Conservation (phyloP, 2,113 vertebrate genomes). For the Naja naja region DNA sequence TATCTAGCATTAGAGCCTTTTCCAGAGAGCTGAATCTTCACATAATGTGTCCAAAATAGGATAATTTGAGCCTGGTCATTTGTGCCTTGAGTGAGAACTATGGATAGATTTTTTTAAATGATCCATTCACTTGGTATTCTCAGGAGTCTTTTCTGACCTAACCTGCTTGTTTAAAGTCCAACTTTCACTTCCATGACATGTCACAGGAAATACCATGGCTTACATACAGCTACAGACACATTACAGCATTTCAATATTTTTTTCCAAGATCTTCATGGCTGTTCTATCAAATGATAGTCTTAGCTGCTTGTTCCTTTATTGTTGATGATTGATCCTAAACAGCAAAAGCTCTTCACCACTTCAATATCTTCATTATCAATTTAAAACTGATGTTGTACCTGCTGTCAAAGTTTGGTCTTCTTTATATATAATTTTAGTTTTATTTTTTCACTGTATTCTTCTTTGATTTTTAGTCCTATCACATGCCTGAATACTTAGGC, state of each 20-base stretch:
- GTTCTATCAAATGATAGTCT: not conserved
- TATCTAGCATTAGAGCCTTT: not conserved
- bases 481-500: not conserved
- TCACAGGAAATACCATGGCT: not conserved
- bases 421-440: not conserved
- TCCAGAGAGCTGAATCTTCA: not conserved
- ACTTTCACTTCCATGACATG: not conserved
- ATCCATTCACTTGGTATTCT: not conserved
- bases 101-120: not conserved
- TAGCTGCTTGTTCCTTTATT: not conserved
- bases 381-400: not conserved
- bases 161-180: not conserved
- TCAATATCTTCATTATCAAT: not conserved
- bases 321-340: not conserved
- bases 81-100: not conserved
- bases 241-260: not conserved
- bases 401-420: not conserved
- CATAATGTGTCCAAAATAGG: not conserved
- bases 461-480: not conserved
- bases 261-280: not conserved
- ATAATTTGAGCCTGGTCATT: not conserved
- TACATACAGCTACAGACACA: not conserved
- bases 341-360: not conserved
- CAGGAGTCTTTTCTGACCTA: not conserved
- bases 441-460: not conserved